Evolutionary conservation across 2,888 invertebrate genomes (phyloP).

Genomic region (Xanthia icteritia): DNA sequence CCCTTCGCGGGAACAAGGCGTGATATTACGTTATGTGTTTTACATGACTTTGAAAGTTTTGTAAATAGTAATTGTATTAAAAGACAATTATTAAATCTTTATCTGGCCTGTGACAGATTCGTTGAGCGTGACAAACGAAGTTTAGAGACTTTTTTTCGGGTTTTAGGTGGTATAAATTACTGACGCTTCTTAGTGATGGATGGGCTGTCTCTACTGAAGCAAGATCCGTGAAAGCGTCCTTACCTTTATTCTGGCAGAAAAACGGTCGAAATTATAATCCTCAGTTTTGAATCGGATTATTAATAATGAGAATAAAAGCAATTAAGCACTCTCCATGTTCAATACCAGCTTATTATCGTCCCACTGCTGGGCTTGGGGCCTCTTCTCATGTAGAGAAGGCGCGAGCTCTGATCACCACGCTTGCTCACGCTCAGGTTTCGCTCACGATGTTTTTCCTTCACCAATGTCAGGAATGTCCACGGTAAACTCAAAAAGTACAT

Average conservation of each 20-base stretch:
- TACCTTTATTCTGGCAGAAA: conserved; percentile 14
- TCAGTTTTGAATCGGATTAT: not conserved
- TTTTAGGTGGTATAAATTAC: conserved; percentile 40
- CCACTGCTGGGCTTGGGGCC: too few relatives aligned
- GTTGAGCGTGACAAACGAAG: conserved; percentile 7
- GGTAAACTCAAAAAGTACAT: too few relatives aligned
- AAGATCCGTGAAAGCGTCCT: conserved; percentile 19
- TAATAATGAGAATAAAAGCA: too few relatives aligned
- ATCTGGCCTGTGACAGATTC: conserved; percentile 6
- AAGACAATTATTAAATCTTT: not conserved
- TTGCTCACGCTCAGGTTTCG: too few relatives aligned
- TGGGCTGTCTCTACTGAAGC: not conserved
- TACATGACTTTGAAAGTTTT: not conserved
- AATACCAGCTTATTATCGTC: not conserved
- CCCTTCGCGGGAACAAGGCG: too few relatives aligned
- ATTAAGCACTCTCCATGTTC: not conserved
- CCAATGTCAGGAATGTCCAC: too few relatives aligned
- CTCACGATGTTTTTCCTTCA: too few relatives aligned
- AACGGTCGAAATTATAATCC: conserved; percentile 7
- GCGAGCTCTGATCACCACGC: too few relatives aligned
- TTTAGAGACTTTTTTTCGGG: conserved; percentile 14
- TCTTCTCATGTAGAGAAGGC: too few relatives aligned
- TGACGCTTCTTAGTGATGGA: conserved; percentile 27
- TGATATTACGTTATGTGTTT: too few relatives aligned
- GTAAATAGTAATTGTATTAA: too few relatives aligned